phyloP scores from a whole-genome alignment of 2,888 invertebrate genomes.

The Hanleya hanleyi region DNA sequence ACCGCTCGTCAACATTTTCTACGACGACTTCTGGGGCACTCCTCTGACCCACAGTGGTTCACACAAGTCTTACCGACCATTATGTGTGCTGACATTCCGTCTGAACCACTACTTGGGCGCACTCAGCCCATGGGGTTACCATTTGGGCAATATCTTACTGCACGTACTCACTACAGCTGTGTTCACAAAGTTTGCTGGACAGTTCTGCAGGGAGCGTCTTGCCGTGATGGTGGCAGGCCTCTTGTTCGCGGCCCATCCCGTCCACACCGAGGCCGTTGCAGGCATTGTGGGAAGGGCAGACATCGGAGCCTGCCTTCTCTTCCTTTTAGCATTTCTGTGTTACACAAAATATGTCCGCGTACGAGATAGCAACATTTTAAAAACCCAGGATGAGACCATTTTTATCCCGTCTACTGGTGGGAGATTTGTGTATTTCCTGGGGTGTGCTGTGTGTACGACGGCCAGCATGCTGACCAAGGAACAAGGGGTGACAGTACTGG shows the following conservation, averaged over 20 bases:
- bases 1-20: conserved; percentile 86
- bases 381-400: conserved; percentile 4
- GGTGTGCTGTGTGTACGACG: conserved; percentile 80
- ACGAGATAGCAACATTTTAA: conserved; percentile 29
- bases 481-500: conserved; percentile 93
- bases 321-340: conserved; percentile 88
- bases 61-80: conserved; percentile 96
- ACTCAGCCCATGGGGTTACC: conserved; percentile 80
- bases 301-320: conserved; percentile 91
- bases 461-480: conserved; percentile 95
- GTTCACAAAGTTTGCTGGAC: conserved; percentile 84
- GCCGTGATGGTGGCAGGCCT: conserved; percentile 84
- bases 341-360: conserved; percentile 78
- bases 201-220: conserved; percentile 51
- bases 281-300: conserved; percentile 93
- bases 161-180: conserved; percentile 90
- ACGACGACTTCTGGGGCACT: conserved; percentile 99
- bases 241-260: conserved; percentile 94
- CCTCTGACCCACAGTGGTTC: conserved; percentile 93
- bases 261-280: conserved; percentile 97
- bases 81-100: conserved; percentile 91
- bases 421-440: conserved; percentile 76
- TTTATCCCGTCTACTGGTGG: conserved; percentile 20
- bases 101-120: conserved; percentile 84
- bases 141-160: conserved; percentile 87